Base-by-base conservation (phyloP, 2,888 invertebrate genomes). In the Eupeodes latifasciatus region DNA sequence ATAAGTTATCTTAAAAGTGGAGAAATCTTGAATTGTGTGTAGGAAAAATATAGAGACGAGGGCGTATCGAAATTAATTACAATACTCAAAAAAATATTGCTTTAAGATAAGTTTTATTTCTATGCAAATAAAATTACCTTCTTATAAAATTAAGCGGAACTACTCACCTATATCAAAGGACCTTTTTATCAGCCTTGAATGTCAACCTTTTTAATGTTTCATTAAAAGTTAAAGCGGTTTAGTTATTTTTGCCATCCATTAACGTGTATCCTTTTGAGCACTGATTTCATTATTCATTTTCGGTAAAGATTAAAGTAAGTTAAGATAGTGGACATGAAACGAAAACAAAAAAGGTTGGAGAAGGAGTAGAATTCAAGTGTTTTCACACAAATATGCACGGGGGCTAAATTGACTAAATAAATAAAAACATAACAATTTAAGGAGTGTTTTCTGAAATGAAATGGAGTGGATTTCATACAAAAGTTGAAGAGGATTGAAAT, bases 341-440 rank as follows among this genome's bases (percentile, higher is more conserved):
- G 34, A 67, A 49, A 34, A 67, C 51, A 67, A 67, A 53, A 36
- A 4, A 53, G 2, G 11, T n/a, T 27, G 27, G 1, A 27, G 16
- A n/a, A n/a, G 16, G 16, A 53, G 49, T 66, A 10, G n/a, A 53
- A 27, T 34, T 69, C 16, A 69, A 69, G 53, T 36, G 69, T 53
- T 53, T 36, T 51, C 5, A 67, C 51, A 51, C 14, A 51, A 34
- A 51, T 66, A 11, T 66, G 16, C 36, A 53, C 51, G 67, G 49
- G n/a, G 51, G 67, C 51, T 67, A 36, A 67, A 67, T 51, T 67
- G 49, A 51, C 34, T 66, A 66, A 66, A 49, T 34, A 66, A 66
- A 66, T 49, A 66, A 27, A 27, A 27, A 14, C 5, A 49, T 14
- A 66, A 66, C 27, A 66, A 66, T 66, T 14, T 34, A 49, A 66